A percentile compares a stretch with the other conserved stretches of the same genome.
Conservation (phyloP, 2,888 invertebrate species). For the Erpobdella octoculata region DNA sequence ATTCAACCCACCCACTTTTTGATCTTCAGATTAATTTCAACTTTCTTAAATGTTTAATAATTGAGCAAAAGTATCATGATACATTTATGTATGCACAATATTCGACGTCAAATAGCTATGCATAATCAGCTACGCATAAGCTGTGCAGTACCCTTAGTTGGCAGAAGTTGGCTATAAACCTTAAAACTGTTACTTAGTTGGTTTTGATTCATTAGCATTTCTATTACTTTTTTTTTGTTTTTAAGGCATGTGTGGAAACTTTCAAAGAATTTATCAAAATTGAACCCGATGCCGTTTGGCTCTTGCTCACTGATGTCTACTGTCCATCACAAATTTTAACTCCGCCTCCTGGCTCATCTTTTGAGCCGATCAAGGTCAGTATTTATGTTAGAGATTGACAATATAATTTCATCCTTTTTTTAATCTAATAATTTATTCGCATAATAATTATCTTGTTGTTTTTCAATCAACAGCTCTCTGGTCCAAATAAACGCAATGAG, state of each 20-base stretch:
- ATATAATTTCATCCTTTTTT: background rate
- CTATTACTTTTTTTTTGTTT: background rate
- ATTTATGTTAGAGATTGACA: background rate
- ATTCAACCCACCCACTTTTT: too few species aligned
- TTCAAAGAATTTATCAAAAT: conserved; percentile 22
- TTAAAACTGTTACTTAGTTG: background rate
- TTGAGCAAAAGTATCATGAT: too few species aligned
- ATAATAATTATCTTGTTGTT: background rate
- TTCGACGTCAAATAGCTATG: too few species aligned
- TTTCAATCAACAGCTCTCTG: conserved; percentile 10
- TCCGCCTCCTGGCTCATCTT: conserved; percentile 21
- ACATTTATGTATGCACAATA: too few species aligned
- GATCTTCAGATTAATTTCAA: too few species aligned
- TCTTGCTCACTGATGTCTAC: conserved; percentile 28
- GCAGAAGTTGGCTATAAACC: too few species aligned
- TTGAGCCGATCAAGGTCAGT: background rate
- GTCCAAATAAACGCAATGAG: conserved; percentile 19
- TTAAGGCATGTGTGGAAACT: conserved; percentile 25
- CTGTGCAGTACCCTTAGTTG: too few species aligned
- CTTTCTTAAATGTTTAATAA: too few species aligned
- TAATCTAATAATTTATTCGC: background rate
- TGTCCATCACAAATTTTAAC: conserved; percentile 24
- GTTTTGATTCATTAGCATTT: background rate
- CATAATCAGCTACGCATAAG: too few species aligned
- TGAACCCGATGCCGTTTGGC: conserved; percentile 30